phyloP scores from a whole-genome alignment of 2,888 invertebrate species.

The Brachyptera putata region DNA sequence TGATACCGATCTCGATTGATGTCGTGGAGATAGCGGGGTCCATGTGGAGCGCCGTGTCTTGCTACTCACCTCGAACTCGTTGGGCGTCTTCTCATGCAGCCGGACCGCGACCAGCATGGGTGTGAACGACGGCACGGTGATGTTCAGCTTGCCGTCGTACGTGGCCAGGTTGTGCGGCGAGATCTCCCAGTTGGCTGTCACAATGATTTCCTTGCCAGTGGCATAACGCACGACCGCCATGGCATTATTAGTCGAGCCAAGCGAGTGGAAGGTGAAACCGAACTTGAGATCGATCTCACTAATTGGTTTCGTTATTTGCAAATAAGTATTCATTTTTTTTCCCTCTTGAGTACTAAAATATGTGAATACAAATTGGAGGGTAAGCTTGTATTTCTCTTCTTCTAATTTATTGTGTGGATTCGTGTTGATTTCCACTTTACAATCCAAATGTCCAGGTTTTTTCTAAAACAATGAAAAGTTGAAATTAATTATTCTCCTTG shows the following conservation, averaged over 20 bases:
- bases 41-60: too few species aligned
- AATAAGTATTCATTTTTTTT: slow-evolving; percentile 56
- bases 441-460: slow-evolving; percentile 66
- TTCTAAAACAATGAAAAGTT: slow-evolving; percentile 48
- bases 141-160: slow-evolving; percentile 65
- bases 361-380: slow-evolving; percentile 55
- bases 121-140: slow-evolving; percentile 68
- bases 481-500: not conserved
- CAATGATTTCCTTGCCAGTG: slow-evolving; percentile 55
- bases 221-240: slow-evolving; percentile 53
- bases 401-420: slow-evolving; percentile 56
- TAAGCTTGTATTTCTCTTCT: slow-evolving; percentile 57
- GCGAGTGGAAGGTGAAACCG: slow-evolving; percentile 50
- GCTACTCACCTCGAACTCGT: slow-evolving; percentile 65
- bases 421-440: slow-evolving; percentile 64
- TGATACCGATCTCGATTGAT: too few species aligned
- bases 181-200: slow-evolving; percentile 54
- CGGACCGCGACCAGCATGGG: slow-evolving; percentile 63
- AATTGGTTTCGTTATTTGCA: slow-evolving; percentile 60
- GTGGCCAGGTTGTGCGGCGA: slow-evolving; percentile 64
- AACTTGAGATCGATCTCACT: slow-evolving; percentile 63
- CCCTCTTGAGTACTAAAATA: slow-evolving; percentile 59
- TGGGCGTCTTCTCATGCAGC: slow-evolving; percentile 61
- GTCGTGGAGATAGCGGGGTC: too few species aligned
- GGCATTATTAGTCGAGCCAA: slow-evolving; percentile 53